Evolutionary conservation across 1,140 invertebrate genomes (phyloP).

Genomic region (Notospermus geniculatus): DNA sequence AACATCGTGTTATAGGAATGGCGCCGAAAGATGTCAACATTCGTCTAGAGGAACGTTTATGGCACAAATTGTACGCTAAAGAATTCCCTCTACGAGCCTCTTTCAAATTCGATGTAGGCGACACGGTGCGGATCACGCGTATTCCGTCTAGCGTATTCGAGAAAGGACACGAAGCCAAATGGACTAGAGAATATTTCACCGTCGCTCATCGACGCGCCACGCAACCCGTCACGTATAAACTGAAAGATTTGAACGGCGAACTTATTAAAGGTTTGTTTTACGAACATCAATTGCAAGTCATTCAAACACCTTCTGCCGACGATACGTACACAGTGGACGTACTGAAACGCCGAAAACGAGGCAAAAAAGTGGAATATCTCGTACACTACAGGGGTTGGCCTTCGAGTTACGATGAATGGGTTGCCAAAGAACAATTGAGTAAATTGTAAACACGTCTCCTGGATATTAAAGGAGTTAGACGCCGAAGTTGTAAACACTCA

Average conservation of each 20-base stretch:
- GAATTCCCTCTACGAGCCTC: not conserved
- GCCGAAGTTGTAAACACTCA: too few relatives aligned
- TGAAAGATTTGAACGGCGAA: not conserved
- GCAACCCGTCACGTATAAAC: not conserved
- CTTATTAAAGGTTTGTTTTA: not conserved
- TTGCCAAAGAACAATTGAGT: not conserved
- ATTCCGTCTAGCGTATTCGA: too few relatives aligned
- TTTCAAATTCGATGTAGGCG: not conserved
- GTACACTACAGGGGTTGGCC: not conserved
- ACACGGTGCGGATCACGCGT: not conserved
- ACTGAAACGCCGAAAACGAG: not conserved
- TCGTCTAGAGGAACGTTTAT: not conserved
- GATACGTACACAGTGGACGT: not conserved
- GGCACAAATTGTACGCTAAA: not conserved
- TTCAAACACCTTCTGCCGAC: not conserved
- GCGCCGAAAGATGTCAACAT: constrained; percentile 37
- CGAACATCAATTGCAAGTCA: not conserved
- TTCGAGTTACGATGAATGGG: not conserved
- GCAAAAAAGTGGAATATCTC: not conserved
- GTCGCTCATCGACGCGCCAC: not conserved
- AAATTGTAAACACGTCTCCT: too few relatives aligned
- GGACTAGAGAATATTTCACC: not conserved
- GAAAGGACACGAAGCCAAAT: not conserved
- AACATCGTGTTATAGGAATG: constrained; percentile 53
- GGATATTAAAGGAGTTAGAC: too few relatives aligned